phyloP scores from a whole-genome alignment of 2,888 invertebrate species.

The Schrankia costaestrigalis region DNA sequence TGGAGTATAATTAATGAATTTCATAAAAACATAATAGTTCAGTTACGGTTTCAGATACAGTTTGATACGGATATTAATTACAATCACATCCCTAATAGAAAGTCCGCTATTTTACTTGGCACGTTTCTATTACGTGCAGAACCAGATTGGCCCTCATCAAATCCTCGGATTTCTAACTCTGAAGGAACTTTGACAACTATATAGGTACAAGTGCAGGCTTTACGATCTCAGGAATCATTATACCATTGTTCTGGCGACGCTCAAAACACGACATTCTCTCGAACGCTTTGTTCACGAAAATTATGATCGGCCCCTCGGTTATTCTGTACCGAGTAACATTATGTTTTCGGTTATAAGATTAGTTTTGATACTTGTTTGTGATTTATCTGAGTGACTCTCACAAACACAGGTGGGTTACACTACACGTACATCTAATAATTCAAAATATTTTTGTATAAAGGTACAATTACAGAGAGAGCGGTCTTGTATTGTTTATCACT shows the following conservation, averaged over 20 bases:
- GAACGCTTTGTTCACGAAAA: constrained; percentile 63
- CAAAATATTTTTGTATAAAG: no score
- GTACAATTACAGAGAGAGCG: no score
- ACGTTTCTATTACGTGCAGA: constrained; percentile 21
- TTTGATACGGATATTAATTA: no score
- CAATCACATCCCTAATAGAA: no score
- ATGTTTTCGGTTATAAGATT: constrained; percentile 57
- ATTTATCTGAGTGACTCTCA: constrained; percentile 35
- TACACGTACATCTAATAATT: no score
- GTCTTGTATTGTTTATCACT: no score
- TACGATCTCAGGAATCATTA: constrained; percentile 69
- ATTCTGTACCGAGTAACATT: constrained; percentile 64
- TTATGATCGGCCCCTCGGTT: constrained; percentile 69
- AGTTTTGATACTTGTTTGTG: constrained; percentile 40
- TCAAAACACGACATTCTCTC: constrained; percentile 60
- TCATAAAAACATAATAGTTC: no score
- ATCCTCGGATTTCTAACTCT: constrained; percentile 42
- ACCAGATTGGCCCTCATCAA: constrained; percentile 47
- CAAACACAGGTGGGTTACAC: no score
- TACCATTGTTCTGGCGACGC: constrained; percentile 65
- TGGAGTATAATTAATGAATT: no score
- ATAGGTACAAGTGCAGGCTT: constrained; percentile 53
- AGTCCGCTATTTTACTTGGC: constrained; percentile 23
- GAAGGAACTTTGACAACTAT: constrained; percentile 56
- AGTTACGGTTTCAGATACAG: no score